Evolutionary conservation across 2,888 invertebrate species (phyloP).

Genomic region (Muscina levida): DNA sequence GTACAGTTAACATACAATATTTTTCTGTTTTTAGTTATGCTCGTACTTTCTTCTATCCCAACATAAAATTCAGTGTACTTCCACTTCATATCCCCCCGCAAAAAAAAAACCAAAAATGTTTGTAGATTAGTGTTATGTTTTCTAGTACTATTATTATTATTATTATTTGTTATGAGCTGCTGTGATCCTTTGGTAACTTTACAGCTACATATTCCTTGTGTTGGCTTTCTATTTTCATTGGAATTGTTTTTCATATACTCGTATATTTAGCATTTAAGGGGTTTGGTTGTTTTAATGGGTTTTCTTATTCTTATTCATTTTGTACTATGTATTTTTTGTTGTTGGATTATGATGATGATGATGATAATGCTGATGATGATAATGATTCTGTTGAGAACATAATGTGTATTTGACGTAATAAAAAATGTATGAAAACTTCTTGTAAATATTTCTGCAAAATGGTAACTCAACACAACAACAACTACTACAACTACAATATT

Average conservation of each 20-base stretch:
- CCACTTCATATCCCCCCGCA: too few species aligned
- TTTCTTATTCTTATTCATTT: neutral
- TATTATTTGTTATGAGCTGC: neutral
- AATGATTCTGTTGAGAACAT: slow-evolving; percentile 41
- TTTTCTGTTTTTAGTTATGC: too few species aligned
- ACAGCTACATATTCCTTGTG: neutral
- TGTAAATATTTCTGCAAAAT: slow-evolving; percentile 62
- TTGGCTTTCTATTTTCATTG: neutral
- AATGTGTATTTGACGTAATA: slow-evolving; percentile 35
- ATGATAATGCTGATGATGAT: too few species aligned
- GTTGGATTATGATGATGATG: too few species aligned
- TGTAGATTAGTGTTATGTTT: too few species aligned
- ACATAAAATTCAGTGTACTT: too few species aligned
- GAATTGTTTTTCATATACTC: neutral
- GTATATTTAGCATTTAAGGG: too few species aligned
- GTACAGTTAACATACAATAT: too few species aligned
- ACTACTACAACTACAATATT: neutral
- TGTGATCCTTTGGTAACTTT: neutral
- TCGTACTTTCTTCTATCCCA: too few species aligned
- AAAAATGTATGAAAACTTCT: slow-evolving; percentile 54
- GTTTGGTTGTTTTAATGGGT: neutral
- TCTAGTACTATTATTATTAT: neutral
- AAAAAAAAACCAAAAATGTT: too few species aligned
- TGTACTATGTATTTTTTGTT: neutral
- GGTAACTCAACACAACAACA: slow-evolving; percentile 33